Percentiles rank a stretch among this genome's conserved stretches.
Evolutionary conservation across 2,113 vertebrate species (phyloP).

Genomic region (Tragelaphus scriptus): DNA sequence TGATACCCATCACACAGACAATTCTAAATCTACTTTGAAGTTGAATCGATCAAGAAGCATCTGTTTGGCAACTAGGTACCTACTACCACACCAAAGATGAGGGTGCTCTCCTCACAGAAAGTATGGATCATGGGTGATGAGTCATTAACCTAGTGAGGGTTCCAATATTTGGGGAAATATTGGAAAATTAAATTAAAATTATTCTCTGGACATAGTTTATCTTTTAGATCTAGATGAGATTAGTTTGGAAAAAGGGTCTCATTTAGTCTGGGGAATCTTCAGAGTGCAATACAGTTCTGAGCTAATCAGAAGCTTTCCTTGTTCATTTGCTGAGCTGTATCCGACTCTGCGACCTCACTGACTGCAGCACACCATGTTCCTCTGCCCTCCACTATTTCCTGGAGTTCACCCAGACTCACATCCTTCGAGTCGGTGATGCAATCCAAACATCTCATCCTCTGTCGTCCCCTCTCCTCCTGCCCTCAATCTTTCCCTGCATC

Average conservation of each 20-base stretch:
- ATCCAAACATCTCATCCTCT: background rate
- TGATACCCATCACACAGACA: background rate
- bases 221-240: background rate
- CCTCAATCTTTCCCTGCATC: background rate
- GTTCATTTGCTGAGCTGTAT: background rate
- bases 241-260: background rate
- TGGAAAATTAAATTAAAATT: background rate
- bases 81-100: background rate
- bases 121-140: background rate
- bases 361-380: accelerated
- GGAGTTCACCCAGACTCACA: accelerated
- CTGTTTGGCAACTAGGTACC: background rate
- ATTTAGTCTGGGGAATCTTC: background rate
- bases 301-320: background rate
- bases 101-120: background rate
- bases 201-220: background rate
- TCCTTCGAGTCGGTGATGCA: background rate
- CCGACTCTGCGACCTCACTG: accelerated
- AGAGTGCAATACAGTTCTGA: background rate
- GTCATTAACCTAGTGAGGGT: background rate
- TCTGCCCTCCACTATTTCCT: background rate
- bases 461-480: accelerated
- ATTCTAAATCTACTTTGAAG: background rate
- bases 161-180: background rate
- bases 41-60: background rate